These are phyloP conservation scores for sheep (Ovis aries) DNA, from an alignment of 2,113 vertebrate species.

Conservation along the genomic window ARS-UI_Ramb_v3.0 NC_056059.1:24284001-24284500, in stretches of 20 bases:
- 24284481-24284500: not conserved
- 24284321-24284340: not conserved
- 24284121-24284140: rapidly evolving
- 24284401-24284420: not conserved
- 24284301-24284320: not conserved
- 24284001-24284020: not conserved
- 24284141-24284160: not conserved
- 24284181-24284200: not conserved
- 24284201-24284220: not conserved
- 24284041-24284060: not conserved
- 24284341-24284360: not conserved
- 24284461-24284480: not conserved
- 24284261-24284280: not conserved
- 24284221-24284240: not conserved
- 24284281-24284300: not conserved
- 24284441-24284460: not conserved
- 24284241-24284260: not conserved
- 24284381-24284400: not conserved
- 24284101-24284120: not conserved
- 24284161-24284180: not conserved
- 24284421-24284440: not conserved
- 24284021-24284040: not conserved
- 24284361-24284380: not conserved
- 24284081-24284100: not conserved
- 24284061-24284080: not conserved